Evolutionary conservation across 2,797 vertebrate genomes (phyloP), one percentile per base, ranked within the genome.

Genomic region (Pseudopleuronectes americanus): DNA sequence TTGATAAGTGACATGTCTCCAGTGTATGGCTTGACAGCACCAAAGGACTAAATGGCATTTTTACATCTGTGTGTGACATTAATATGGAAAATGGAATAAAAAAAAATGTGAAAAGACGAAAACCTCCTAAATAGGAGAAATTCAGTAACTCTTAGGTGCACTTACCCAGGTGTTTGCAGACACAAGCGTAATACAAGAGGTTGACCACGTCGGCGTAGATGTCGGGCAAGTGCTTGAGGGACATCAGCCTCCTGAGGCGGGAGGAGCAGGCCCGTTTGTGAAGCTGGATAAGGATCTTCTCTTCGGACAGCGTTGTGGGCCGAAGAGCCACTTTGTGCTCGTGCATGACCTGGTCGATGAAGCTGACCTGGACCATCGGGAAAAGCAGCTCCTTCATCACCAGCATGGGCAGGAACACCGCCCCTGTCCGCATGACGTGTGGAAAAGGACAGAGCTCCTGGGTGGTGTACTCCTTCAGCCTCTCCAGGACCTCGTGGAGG

Each of bases 351-450:
- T 96, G 96, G 92, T 99, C 97, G 2, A 99, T 93, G 0, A 93
- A 94, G 2, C 82, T 48, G 0, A 96, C 92, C 0, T 95, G 93
- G 33, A 99, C 94, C 36, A 87, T 92, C 0, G 97, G 95, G 81
- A 99, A 99, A 36, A 99, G 93, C 61, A 95, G 90, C 87, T 98
- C 96, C 87, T 99, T 99, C 85, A 99, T 94, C 84, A 99, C 94
- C 4, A 98, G 90, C 93, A 99, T 99, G 74, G 98, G 97, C 53
- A 99, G 94, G 62, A 99, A 99, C 78, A 97, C 84, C 0, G 96
- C 92, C 0, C 97, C 96, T 0, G 97, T 93, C 19, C 98, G 92
- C 66, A 97, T 95, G 0, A 99, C 97, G 0, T 98, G 95, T 0
- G 96, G 97, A 60, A 99, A 99, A 1, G 97, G 97, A 67, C 96